Evolutionary conservation across 1,140 invertebrate species (phyloP).

Genomic region (Pinna nobilis): DNA sequence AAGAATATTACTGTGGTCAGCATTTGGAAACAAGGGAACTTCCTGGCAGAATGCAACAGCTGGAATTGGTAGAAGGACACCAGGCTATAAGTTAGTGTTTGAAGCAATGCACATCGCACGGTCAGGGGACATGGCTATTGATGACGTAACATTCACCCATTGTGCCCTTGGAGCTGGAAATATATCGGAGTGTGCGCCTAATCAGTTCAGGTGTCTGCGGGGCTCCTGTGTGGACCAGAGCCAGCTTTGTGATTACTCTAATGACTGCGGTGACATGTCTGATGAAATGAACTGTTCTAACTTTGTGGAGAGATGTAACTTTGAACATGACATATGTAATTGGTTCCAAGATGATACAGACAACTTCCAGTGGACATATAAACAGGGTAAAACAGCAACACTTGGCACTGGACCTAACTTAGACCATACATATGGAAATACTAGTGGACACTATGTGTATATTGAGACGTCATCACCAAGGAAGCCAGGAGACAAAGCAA

Average conservation of each 20-base stretch:
- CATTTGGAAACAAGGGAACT: slow-evolving; percentile 50
- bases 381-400: slow-evolving; percentile 54
- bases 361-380: slow-evolving; percentile 65
- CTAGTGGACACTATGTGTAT: slow-evolving; percentile 84
- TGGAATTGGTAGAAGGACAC: slow-evolving; percentile 40
- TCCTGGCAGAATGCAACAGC: slow-evolving; percentile 62
- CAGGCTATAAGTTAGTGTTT: slow-evolving; percentile 56
- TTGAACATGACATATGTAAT: slow-evolving; percentile 65
- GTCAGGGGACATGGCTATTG: slow-evolving; percentile 66
- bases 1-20: slow-evolving; percentile 49
- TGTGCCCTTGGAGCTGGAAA: slow-evolving; percentile 50
- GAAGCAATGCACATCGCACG: slow-evolving; percentile 49
- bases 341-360: slow-evolving; percentile 65
- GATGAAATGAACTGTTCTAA: slow-evolving; percentile 60
- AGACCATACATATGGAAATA: slow-evolving; percentile 67
- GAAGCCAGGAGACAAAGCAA: slow-evolving; percentile 81
- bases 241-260: slow-evolving; percentile 58
- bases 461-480: slow-evolving; percentile 83
- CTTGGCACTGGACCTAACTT: slow-evolving; percentile 58
- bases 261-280: slow-evolving; percentile 66
- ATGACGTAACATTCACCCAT: slow-evolving; percentile 66
- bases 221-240: slow-evolving; percentile 57
- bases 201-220: slow-evolving; percentile 63
- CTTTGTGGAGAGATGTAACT: slow-evolving; percentile 61
- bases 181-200: slow-evolving; percentile 33